A percentile compares a stretch with the other conserved stretches of the same genome.
phyloP scores from a whole-genome alignment of 2,888 invertebrate species.

The Leptinotarsa rubiginosa region DNA sequence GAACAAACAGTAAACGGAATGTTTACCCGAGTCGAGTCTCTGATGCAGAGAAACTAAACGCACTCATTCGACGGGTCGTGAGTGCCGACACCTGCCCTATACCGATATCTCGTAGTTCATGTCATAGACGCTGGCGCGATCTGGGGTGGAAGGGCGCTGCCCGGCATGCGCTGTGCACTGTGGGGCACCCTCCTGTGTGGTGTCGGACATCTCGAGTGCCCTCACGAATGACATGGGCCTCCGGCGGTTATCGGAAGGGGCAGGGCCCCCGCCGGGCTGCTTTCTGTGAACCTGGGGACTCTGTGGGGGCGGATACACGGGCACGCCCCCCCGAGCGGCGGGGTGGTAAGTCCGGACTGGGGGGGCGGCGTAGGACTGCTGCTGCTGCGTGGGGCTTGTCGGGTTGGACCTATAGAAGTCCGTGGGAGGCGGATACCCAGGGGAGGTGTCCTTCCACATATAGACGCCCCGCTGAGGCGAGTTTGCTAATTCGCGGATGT shows the following conservation, averaged over 20 bases:
- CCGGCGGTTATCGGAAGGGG: conserved; percentile 67
- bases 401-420: conserved; percentile 77
- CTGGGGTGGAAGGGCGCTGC: conserved; percentile 73
- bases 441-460: conserved; percentile 82
- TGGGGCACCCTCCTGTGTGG: conserved; percentile 65
- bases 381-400: conserved; percentile 75
- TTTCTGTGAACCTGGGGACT: conserved; percentile 72
- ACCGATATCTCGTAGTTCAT: conserved; percentile 97
- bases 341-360: conserved; percentile 71
- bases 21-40: conserved; percentile 54
- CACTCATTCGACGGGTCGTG: conserved; percentile 62
- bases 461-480: conserved; percentile 86
- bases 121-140: conserved; percentile 91
- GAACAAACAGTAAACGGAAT: conserved; percentile 53
- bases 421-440: conserved; percentile 66
- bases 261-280: conserved; percentile 51
- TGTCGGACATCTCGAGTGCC: conserved; percentile 90
- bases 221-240: conserved; percentile 91
- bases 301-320: conserved; percentile 74
- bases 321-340: conserved; percentile 75
- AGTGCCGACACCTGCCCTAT: conserved; percentile 73
- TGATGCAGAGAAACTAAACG: conserved; percentile 62
- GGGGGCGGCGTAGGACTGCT: conserved; percentile 57
- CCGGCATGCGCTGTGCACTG: conserved; percentile 64
- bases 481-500: conserved; percentile 88